Conservation (phyloP, 2,113 vertebrate genomes). For the Nerophis lumbriciformis region DNA sequence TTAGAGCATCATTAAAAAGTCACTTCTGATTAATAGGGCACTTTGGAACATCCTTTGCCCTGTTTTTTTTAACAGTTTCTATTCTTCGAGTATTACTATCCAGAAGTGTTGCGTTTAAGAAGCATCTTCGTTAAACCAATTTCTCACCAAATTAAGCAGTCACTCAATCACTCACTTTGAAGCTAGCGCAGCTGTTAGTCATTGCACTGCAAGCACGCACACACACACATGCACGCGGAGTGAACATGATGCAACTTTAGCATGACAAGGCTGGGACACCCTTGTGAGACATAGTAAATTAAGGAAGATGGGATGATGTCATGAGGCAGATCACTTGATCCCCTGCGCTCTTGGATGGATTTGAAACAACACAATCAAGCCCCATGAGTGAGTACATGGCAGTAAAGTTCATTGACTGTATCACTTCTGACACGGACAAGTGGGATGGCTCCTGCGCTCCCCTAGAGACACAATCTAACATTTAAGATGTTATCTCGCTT, state of each 20-base stretch:
- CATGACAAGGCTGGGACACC: not conserved
- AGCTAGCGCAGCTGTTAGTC: slow-evolving; percentile 16
- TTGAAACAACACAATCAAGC: not conserved
- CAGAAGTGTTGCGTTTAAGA: too few species aligned
- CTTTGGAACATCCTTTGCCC: too few species aligned
- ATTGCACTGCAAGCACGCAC: slow-evolving; percentile 5
- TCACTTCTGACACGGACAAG: not conserved
- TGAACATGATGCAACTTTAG: not conserved
- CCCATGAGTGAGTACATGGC: not conserved
- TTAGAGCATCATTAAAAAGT: too few species aligned
- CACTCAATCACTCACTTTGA: slow-evolving; percentile 8
- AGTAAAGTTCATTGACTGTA: not conserved
- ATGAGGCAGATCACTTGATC: not conserved
- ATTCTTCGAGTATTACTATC: too few species aligned
- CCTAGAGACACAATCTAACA: too few species aligned
- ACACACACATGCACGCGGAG: not conserved
- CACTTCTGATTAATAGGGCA: too few species aligned
- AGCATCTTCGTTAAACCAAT: not conserved
- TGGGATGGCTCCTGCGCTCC: not conserved
- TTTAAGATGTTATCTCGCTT: too few species aligned
- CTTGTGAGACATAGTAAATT: not conserved
- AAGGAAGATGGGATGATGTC: not conserved
- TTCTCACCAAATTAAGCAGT: slow-evolving; percentile 16
- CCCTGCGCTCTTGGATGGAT: not conserved
- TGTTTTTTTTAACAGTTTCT: too few species aligned